These are phyloP conservation scores for Calvadosia cruxmelitensis DNA, from an alignment of 30 jellyfish, hydroid and myxozoan genomes.

Conservation along the genomic window DNA sequence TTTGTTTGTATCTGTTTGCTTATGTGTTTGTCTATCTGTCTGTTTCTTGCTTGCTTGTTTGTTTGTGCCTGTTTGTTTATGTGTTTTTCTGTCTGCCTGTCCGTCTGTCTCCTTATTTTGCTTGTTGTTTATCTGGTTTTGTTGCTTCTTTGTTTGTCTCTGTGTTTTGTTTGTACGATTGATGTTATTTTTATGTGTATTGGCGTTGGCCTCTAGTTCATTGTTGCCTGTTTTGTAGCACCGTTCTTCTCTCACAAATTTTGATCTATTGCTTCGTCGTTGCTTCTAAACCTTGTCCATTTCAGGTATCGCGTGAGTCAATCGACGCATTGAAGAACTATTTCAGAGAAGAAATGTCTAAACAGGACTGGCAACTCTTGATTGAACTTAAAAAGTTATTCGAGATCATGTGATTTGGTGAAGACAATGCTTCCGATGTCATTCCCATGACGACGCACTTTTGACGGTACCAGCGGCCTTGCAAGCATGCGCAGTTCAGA, in stretches of 20 bases:
- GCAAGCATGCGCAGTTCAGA: too few species aligned
- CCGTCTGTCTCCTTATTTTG: neutral
- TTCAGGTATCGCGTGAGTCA: conserved; percentile 91
- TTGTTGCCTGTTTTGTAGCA: neutral
- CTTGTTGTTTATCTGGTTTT: neutral
- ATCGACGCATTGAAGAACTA: conserved; percentile 89
- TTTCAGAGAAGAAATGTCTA: conserved; percentile 96
- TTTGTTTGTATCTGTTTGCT: too few species aligned
- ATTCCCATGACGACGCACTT: too few species aligned
- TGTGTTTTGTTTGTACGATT: neutral
- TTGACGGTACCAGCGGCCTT: too few species aligned
- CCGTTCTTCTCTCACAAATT: neutral
- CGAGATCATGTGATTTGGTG: conserved; percentile 38
- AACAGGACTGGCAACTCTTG: conserved; percentile 93
- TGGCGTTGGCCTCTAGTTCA: neutral
- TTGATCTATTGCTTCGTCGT: neutral
- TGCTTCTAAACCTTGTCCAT: neutral
- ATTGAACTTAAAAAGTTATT: conserved; percentile 76
- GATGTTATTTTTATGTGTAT: neutral
- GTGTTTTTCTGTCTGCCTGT: neutral
- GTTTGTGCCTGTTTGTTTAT: neutral
- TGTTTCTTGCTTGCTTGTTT: neutral
- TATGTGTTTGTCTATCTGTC: too few species aligned
- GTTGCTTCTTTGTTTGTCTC: neutral
- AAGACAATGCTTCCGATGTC: conserved; percentile 1